A percentile compares a stretch with the other conserved stretches of the same genome.
phyloP scores from a whole-genome alignment of 1,140 invertebrate genomes.

The Plectus sambesii region DNA sequence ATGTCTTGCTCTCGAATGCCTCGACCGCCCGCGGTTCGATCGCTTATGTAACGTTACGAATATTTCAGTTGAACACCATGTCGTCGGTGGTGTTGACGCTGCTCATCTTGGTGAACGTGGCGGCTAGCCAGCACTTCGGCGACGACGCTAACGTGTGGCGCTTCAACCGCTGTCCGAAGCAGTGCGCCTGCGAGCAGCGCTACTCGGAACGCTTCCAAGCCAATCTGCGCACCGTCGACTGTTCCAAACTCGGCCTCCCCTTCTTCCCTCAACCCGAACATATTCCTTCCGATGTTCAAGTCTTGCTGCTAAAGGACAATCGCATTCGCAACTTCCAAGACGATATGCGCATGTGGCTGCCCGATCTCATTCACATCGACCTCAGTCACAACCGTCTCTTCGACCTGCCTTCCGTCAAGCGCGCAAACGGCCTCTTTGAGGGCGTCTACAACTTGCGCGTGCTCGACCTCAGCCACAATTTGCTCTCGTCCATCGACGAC shows the following conservation, averaged over 20 bases:
- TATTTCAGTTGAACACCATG: too few species aligned
- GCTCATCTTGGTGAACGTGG: too few species aligned
- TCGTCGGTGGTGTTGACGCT: too few species aligned
- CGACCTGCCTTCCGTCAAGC: conserved; percentile 25
- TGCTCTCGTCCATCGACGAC: conserved; percentile 25
- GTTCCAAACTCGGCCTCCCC: conserved; percentile 22
- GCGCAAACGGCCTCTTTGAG: conserved; percentile 31
- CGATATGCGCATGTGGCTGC: conserved; percentile 13
- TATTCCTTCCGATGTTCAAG: conserved; percentile 32
- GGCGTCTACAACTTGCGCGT: conserved; percentile 31
- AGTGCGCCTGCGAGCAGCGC: neutral
- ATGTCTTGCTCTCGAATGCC: too few species aligned
- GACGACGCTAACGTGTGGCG: neutral
- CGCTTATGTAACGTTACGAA: too few species aligned
- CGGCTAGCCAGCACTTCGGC: too few species aligned
- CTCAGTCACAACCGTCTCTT: conserved; percentile 35
- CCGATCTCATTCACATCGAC: conserved; percentile 32
- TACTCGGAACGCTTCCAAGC: neutral
- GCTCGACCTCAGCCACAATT: conserved; percentile 36
- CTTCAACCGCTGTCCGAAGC: neutral
- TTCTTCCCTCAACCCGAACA: conserved; percentile 26
- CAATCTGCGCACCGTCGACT: conserved; percentile 31
- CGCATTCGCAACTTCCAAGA: conserved; percentile 26
- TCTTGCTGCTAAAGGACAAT: conserved; percentile 35
- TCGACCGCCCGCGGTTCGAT: too few species aligned